These are phyloP conservation scores for Maniola jurtina DNA, from an alignment of 1,140 invertebrate genomes.

Conservation along the genomic window DNA sequence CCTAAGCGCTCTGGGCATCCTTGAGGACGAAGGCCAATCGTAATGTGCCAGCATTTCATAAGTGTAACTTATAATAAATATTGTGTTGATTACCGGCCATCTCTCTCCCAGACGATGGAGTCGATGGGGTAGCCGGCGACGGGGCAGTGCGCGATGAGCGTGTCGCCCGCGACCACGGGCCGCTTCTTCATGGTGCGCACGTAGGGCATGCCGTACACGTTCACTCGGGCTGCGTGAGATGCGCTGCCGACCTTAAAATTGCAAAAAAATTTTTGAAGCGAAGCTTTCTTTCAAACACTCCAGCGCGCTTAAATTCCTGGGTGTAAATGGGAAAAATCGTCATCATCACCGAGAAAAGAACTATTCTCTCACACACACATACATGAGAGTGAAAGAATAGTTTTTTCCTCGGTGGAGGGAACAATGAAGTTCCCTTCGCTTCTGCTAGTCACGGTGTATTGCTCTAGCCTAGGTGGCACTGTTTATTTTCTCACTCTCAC, in stretches of 20 bases:
- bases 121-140: conserved; percentile 97
- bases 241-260: conserved; percentile 86
- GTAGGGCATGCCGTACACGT: conserved; percentile 95
- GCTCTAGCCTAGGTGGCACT: too few species aligned
- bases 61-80: conserved; percentile 8
- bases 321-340: too few species aligned
- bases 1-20: too few species aligned
- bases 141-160: conserved; percentile 92
- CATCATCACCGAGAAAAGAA: too few species aligned
- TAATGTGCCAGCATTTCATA: background rate
- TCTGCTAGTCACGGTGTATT: too few species aligned
- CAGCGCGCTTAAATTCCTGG: too few species aligned
- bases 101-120: conserved; percentile 95
- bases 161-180: conserved; percentile 95
- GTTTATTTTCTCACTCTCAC: background rate
- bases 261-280: background rate
- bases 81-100: conserved; percentile 60
- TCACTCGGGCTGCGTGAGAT: conserved; percentile 91
- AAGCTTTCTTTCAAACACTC: background rate
- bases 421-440: too few species aligned
- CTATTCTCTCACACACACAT: too few species aligned
- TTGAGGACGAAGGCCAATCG: too few species aligned
- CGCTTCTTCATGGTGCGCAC: conserved; percentile 96
- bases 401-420: too few species aligned
- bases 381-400: too few species aligned